Evolutionary conservation across 2,888 invertebrate species (phyloP).

Genomic region (Eutolmus rufibarbis): DNA sequence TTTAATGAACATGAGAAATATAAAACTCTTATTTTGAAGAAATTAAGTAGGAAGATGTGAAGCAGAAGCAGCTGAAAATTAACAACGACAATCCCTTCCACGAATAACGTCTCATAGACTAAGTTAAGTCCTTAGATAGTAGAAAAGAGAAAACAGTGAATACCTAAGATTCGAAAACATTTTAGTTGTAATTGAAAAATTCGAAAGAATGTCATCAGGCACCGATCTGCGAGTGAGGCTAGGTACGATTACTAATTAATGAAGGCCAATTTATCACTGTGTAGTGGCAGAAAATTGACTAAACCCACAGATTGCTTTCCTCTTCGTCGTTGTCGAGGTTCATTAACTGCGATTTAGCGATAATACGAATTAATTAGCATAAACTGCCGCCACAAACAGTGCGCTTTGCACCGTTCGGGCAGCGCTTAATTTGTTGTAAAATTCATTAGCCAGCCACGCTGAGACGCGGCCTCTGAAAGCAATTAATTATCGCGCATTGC

Average conservation of each 20-base stretch:
- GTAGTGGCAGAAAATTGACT: neutral
- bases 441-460: neutral
- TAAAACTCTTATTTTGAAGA: no score
- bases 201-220: neutral
- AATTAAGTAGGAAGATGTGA: no score
- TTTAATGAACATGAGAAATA: no score
- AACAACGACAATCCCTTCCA: no score
- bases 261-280: neutral
- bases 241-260: neutral
- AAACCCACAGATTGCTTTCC: neutral
- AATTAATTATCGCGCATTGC: constrained; percentile 16
- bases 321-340: neutral
- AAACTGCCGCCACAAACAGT: constrained; percentile 4
- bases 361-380: constrained; percentile 34
- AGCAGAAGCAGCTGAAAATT: no score
- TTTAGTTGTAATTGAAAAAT: neutral
- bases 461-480: neutral
- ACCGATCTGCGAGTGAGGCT: neutral
- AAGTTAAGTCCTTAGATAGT: neutral
- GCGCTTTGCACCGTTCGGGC: neutral
- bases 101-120: no score
- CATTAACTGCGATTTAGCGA: constrained; percentile 12
- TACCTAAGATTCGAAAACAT: neutral
- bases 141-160: neutral
- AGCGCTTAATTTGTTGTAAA: constrained; percentile 15